Evolutionary conservation across 1,140 invertebrate genomes (phyloP), one percentile per base, ranked within the genome.

Genomic region (Stegodyphus mimosarum): DNA sequence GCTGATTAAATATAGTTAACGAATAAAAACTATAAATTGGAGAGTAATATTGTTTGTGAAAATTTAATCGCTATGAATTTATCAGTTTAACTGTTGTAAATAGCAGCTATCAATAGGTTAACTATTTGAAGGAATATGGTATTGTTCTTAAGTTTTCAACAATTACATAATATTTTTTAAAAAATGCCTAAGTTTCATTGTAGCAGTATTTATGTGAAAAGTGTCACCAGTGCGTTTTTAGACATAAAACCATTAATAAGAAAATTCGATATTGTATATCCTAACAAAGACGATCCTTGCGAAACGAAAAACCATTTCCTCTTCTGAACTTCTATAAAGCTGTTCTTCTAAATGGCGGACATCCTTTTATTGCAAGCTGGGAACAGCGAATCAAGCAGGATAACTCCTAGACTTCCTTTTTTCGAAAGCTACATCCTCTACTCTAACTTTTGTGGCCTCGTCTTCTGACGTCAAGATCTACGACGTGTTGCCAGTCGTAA

Each of bases 331-430:
- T 10, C 55, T 60, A 15, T 15, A 15, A 60, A 60, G 55, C 15
- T 15, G 55, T 60, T 15, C 55, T 55, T 73, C 49, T 73, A 53
- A 73, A 73, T 52, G 51, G 52, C 71, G 71, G 71, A 73, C 71
- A 73, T 73, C 71, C 71, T 73, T 73, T 73, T 73, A 55, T 71
- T 51, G 11, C 49, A 10, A 33, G 33, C 33, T 33, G 33, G 33
- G 33, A 33, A 33, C 33, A 33, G 33, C 33, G 33, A 1, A 33
- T 13, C 71, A 18, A 55, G 50, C 71, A 55, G n/a, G 71, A 52
- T 67, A 13, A 9, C 17, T 67, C 51, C n/a, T 73, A 71, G 69
- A 71, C 49, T 73, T 73, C 51, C 51, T 73, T 73, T 73, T 73
- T 73, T 53, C 49, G 50, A 71, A 71, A 33, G 33, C 49, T 49